Percentiles rank a stretch among this genome's conserved stretches.
Evolutionary conservation across 2,113 vertebrate species (phyloP).

Genomic region (Hemibagrus wyckioides): DNA sequence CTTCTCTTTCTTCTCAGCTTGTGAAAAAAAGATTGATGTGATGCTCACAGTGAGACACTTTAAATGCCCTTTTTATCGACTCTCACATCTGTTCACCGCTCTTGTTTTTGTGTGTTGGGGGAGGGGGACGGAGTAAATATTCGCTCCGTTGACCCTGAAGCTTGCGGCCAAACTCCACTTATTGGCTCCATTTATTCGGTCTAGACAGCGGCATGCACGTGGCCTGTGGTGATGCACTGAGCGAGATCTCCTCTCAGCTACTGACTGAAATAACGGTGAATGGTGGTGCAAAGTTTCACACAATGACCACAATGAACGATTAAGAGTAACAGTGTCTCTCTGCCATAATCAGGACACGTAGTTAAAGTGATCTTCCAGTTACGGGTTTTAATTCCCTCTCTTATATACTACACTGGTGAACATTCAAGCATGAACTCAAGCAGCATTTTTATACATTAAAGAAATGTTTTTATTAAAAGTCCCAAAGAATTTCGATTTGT

Average conservation of each 20-base stretch:
- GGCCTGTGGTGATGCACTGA: neutral
- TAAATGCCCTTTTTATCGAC: constrained; percentile 23
- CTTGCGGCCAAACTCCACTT: constrained; percentile 27
- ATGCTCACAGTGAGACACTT: constrained; percentile 11
- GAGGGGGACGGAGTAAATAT: constrained; percentile 2
- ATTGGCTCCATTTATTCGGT: constrained; percentile 26
- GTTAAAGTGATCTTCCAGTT: neutral
- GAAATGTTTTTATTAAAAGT: neutral
- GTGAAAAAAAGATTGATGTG: constrained; percentile 33
- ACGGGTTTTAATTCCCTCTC: neutral
- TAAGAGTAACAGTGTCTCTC: neutral
- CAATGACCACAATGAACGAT: neutral
- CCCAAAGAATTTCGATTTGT: neutral
- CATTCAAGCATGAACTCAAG: neutral
- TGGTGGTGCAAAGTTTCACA: neutral
- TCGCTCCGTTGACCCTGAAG: constrained; percentile 25
- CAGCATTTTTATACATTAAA: neutral
- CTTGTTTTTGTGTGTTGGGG: constrained; percentile 11
- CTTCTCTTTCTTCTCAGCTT: neutral
- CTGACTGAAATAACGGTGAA: neutral
- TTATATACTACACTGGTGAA: neutral
- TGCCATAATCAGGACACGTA: neutral
- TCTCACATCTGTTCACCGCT: constrained; percentile 17
- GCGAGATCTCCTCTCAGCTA: neutral
- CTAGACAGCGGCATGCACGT: constrained; percentile 22